These are phyloP conservation scores for Ormyrus nitidulus DNA, from an alignment of 2,888 invertebrate genomes.

Conservation along the genomic window DNA sequence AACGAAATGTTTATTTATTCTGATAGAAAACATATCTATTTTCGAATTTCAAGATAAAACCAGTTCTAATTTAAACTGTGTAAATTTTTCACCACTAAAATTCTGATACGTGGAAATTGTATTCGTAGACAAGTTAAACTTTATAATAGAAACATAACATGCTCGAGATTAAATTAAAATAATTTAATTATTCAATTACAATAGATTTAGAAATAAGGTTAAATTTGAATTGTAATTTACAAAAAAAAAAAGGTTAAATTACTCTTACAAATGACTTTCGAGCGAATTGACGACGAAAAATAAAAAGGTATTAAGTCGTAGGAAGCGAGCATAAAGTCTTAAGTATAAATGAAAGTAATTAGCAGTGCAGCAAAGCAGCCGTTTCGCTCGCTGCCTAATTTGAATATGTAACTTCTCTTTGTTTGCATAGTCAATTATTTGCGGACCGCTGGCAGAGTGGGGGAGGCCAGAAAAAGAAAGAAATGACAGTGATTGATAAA, in stretches of 20 bases:
- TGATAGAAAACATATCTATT: too few relatives aligned
- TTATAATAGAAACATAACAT: too few relatives aligned
- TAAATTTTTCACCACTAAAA: too few relatives aligned
- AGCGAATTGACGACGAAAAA: too few relatives aligned
- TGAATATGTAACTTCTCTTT: slow-evolving; percentile 46
- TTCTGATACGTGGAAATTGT: too few relatives aligned
- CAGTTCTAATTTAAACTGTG: too few relatives aligned
- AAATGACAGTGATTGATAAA: slow-evolving; percentile 54
- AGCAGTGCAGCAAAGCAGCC: not conserved
- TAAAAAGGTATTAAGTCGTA: too few relatives aligned
- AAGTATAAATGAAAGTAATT: slow-evolving; percentile 40
- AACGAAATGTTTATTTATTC: too few relatives aligned
- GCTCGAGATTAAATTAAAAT: not conserved
- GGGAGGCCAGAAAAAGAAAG: not conserved
- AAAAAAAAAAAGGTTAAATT: too few relatives aligned
- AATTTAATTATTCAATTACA: not conserved
- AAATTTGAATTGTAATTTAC: not conserved
- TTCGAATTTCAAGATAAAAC: too few relatives aligned
- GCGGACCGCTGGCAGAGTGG: not conserved
- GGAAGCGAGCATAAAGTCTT: not conserved
- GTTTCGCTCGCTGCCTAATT: slow-evolving; percentile 36
- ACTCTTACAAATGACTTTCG: too few relatives aligned
- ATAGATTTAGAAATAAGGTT: not conserved
- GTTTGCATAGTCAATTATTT: slow-evolving; percentile 43
- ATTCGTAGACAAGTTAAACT: too few relatives aligned